Conservation (phyloP, 2,113 vertebrate genomes). For the Arothron firmamentum region DNA sequence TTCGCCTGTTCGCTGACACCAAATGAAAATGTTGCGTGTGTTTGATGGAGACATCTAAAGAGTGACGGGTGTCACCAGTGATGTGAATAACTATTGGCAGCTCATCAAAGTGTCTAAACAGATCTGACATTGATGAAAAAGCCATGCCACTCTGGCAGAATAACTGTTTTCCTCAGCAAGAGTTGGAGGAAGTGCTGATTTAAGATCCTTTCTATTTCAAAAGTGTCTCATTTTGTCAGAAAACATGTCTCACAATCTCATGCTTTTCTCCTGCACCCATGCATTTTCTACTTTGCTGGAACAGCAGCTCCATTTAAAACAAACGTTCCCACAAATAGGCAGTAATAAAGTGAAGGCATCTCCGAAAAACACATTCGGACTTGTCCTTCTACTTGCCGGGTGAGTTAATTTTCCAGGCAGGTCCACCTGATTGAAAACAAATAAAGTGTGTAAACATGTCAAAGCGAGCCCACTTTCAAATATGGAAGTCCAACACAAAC, state of each 20-base stretch:
- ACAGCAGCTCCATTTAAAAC: too few relatives aligned
- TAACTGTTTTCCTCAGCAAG: constrained; percentile 58
- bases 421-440: background rate
- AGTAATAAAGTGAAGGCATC: too few relatives aligned
- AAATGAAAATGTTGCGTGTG: constrained; percentile 11
- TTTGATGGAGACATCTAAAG: constrained; percentile 41
- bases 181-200: constrained; percentile 67
- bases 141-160: constrained; percentile 54
- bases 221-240: constrained; percentile 65
- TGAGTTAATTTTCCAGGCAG: too few relatives aligned
- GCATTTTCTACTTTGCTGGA: too few relatives aligned
- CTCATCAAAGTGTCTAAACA: constrained; percentile 57
- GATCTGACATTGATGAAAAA: constrained; percentile 66
- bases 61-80: constrained; percentile 23
- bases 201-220: constrained; percentile 49
- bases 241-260: constrained; percentile 3
- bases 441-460: background rate
- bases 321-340: too few relatives aligned
- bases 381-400: background rate
- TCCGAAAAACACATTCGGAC: background rate
- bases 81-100: constrained; percentile 61
- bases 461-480: constrained; percentile 8
- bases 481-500: constrained; percentile 27
- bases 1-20: constrained; percentile 17
- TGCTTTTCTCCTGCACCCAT: background rate